Conservation (phyloP, 1,140 invertebrate genomes). For the Latrodectus geometricus region DNA sequence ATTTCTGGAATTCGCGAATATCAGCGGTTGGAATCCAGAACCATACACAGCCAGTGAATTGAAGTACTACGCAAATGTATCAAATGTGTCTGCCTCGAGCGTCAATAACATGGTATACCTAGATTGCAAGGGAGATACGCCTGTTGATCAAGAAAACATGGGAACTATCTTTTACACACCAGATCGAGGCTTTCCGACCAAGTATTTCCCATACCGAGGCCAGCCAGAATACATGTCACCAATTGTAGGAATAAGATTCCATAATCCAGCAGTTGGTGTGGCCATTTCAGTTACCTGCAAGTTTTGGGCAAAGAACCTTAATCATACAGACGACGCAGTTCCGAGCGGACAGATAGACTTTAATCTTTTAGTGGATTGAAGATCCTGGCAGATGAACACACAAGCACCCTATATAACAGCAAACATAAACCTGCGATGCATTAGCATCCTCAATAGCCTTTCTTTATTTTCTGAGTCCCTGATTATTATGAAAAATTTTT, state of each 20-base stretch:
- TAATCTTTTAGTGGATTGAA: slow-evolving; percentile 63
- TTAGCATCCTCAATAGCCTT: neutral
- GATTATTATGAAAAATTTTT: neutral
- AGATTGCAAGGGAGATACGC: slow-evolving; percentile 63
- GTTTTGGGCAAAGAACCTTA: slow-evolving; percentile 63
- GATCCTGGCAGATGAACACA: neutral
- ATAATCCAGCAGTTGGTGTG: slow-evolving; percentile 60
- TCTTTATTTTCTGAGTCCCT: neutral
- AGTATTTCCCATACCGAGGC: slow-evolving; percentile 56
- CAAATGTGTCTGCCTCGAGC: neutral
- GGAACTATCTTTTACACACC: slow-evolving; percentile 60
- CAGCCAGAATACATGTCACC: slow-evolving; percentile 63
- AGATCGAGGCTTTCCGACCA: slow-evolving; percentile 61
- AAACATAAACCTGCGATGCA: neutral
- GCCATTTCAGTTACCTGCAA: slow-evolving; percentile 64
- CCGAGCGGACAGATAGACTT: slow-evolving; percentile 61
- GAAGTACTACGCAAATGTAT: slow-evolving; percentile 31
- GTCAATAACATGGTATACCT: slow-evolving; percentile 57
- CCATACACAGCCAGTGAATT: slow-evolving; percentile 71
- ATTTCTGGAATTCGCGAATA: slow-evolving; percentile 63
- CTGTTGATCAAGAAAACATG: slow-evolving; percentile 63
- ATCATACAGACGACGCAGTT: slow-evolving; percentile 60
- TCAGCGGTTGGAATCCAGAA: slow-evolving; percentile 59
- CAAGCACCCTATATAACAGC: neutral
- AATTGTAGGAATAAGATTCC: slow-evolving; percentile 60